Evolutionary conservation across 2,888 invertebrate species (phyloP).

Genomic region (Mythimna pallens): DNA sequence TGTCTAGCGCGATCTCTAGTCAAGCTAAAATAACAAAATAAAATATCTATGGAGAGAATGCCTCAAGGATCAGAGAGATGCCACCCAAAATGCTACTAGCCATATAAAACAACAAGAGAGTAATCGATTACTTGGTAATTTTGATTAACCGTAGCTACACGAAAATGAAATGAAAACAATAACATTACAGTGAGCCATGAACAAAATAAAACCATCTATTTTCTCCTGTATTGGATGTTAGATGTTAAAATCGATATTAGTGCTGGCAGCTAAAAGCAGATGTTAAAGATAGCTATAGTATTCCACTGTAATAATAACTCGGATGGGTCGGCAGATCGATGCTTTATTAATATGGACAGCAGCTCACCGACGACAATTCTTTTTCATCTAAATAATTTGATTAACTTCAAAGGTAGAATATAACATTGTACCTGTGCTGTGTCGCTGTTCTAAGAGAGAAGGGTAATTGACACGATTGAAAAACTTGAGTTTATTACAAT

Average conservation of each 20-base stretch:
- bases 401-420: constrained; percentile 30
- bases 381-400: constrained; percentile 41
- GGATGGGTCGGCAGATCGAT: constrained; percentile 39
- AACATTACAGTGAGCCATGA: constrained; percentile 1
- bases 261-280: constrained; percentile 9
- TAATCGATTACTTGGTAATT: constrained; percentile 6
- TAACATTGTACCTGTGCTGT: constrained; percentile 6
- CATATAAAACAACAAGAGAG: background rate
- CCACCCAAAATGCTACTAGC: background rate
- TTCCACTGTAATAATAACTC: constrained; percentile 44
- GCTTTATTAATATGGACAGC: constrained; percentile 35
- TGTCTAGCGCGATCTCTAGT: no score
- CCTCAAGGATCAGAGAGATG: background rate
- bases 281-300: constrained; percentile 41
- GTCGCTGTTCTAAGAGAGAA: background rate
- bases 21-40: background rate
- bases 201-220: constrained; percentile 18
- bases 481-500: constrained; percentile 23
- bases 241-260: constrained; percentile 44
- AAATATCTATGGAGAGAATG: background rate
- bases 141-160: background rate
- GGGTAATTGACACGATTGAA: background rate
- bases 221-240: background rate
- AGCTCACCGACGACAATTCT: constrained; percentile 1
- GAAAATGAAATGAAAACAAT: constrained; percentile 36